Base-by-base conservation (phyloP, 2,113 vertebrate species). In the Ctenodactylus gundi region DNA sequence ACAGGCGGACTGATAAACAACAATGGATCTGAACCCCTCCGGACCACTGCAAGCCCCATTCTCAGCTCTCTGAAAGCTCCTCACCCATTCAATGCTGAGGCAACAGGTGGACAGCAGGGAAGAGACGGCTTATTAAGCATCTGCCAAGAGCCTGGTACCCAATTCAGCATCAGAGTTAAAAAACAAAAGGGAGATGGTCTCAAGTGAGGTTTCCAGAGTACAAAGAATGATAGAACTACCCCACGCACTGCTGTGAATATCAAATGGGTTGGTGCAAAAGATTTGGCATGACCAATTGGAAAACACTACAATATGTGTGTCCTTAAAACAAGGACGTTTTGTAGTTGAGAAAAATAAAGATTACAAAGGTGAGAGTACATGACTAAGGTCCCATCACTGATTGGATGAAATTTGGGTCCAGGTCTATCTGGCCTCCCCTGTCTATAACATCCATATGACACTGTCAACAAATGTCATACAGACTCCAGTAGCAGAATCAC, bases 301-400 rank as follows among this genome's bases (percentile, higher is more conserved):
- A 58, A 67, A 62, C 11, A 31, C 55, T 60, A 41, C 6, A 1
- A 14, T 1, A 0, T 34, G 83, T 73, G 78, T 64, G 58, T 68
- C n/a, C n/a, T 72, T 73, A 72, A 84, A 77, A 57, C 39, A 88
- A 94, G 60, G 53, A 41, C 55, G 15, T 77, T 65, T 85, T 75
- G 58, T 25, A 60, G 31, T 34, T 20, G 23, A 44, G 21, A 51
- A 84, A 58, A 58, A 18, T 20, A 7, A 78, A 62, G 12, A n/a
- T 29, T 12, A 55, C 27, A 34, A 49, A 53, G 41, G 64, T 49
- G 13, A 90, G 51, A 75, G 20, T 44, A 75, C 29, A 51, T 34
- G 31, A 20, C 39, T 44, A 11, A 72, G 39, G 27, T 44, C 18
- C 27, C n/a, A 36, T 8, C 55, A 29, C 11, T 27, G 12, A 46